A percentile compares a stretch with the other conserved stretches of the same genome.
Evolutionary conservation across 2,888 invertebrate genomes (phyloP).

Genomic region (Amaurobius ferox): DNA sequence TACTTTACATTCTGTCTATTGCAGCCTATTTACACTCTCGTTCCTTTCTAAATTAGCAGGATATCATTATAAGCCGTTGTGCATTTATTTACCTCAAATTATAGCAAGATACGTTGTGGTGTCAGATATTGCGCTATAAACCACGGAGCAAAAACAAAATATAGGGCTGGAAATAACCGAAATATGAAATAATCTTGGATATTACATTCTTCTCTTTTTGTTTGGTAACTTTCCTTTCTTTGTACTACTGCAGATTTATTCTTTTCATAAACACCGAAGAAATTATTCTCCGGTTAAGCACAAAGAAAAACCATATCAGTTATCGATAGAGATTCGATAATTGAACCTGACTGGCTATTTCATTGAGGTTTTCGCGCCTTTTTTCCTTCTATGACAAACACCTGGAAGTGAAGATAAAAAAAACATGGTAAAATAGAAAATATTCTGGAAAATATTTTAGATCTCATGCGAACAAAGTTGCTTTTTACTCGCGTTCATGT

Average conservation of each 20-base stretch:
- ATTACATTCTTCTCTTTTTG: constrained; percentile 15
- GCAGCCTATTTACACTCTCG: no score
- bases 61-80: no score
- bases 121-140: background rate
- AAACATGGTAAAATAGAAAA: background rate
- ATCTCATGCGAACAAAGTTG: background rate
- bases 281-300: constrained; percentile 36
- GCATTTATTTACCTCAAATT: no score
- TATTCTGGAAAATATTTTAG: background rate
- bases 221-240: background rate
- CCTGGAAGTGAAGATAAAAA: background rate
- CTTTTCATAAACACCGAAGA: constrained; percentile 42
- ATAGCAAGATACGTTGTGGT: background rate
- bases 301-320: constrained; percentile 60
- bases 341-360: constrained; percentile 48
- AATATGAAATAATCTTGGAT: background rate
- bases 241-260: constrained; percentile 43
- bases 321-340: constrained; percentile 60
- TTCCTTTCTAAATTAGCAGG: no score
- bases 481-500: no score
- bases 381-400: constrained; percentile 12
- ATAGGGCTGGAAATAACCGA: background rate
- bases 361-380: background rate
- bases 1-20: no score
- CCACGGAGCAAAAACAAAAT: background rate